A percentile compares a stretch with the other conserved stretches of the same genome.
These are phyloP conservation scores for Netelia inedita DNA, from an alignment of 2,888 invertebrate species.

Conservation along the genomic window DNA sequence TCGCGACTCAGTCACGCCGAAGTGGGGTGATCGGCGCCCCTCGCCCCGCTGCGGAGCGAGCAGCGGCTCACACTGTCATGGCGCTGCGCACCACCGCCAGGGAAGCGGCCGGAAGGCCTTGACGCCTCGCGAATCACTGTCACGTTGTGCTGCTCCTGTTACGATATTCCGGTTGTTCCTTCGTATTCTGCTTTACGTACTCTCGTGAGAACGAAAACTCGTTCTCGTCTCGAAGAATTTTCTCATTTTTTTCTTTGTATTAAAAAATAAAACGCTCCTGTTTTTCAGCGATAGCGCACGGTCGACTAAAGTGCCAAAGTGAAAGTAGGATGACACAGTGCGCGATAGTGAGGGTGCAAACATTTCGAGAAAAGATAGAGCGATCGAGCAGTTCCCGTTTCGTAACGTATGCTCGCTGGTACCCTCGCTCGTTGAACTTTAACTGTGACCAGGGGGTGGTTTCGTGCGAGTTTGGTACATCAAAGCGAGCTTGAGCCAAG, in stretches of 20 bases:
- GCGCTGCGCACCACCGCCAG: conserved; percentile 83
- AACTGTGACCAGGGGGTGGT: not conserved
- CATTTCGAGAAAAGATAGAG: not conserved
- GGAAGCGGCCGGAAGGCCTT: conserved; percentile 77
- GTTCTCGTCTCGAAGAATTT: conserved; percentile 69
- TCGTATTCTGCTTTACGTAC: not conserved
- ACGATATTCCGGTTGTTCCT: conserved; percentile 20
- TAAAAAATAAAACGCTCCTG: conserved; percentile 1
- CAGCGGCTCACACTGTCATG: conserved; percentile 80
- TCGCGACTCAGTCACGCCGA: conserved; percentile 67
- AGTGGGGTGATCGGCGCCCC: conserved; percentile 62
- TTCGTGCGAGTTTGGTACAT: not conserved
- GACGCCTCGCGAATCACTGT: conserved; percentile 71
- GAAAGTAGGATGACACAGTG: conserved; percentile 1
- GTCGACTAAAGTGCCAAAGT: conserved; percentile 39
- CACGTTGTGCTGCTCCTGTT: conserved; percentile 61
- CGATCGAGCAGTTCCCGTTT: conserved; percentile 77
- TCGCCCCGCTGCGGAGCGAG: conserved; percentile 68
- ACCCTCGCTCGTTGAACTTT: not conserved
- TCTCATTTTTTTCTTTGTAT: conserved; percentile 60
- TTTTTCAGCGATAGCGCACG: not conserved
- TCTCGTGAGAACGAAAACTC: not conserved
- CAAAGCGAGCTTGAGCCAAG: not conserved
- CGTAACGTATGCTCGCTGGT: conserved; percentile 72
- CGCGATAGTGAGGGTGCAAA: conserved; percentile 53